These are phyloP conservation scores for Idaea dimidiata DNA, from an alignment of 2,888 invertebrate species.

Conservation along the genomic window DNA sequence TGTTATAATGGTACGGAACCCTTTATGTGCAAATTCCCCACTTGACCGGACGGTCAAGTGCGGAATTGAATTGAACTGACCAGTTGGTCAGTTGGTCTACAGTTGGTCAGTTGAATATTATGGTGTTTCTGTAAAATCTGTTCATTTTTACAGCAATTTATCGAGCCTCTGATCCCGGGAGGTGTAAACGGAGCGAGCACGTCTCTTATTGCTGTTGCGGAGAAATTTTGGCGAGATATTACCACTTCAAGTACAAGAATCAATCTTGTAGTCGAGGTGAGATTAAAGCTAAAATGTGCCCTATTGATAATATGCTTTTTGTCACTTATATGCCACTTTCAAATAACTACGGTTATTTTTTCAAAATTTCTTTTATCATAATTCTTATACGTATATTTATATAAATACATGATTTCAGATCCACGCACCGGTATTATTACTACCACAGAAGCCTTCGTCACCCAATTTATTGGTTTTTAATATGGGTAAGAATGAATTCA, in stretches of 20 bases:
- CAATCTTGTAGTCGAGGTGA: constrained; percentile 82
- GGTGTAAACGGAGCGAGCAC: constrained; percentile 39
- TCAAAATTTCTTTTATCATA: too few relatives aligned
- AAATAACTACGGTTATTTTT: too few relatives aligned
- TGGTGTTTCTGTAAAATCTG: not conserved
- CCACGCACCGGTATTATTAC: constrained; percentile 86
- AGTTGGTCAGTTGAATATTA: too few relatives aligned
- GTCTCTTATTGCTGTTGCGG: constrained; percentile 28
- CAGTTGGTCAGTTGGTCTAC: too few relatives aligned
- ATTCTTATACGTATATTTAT: not conserved
- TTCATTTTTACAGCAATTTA: constrained; percentile 66
- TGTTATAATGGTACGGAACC: too few relatives aligned
- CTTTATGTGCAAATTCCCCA: too few relatives aligned
- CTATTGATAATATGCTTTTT: not conserved
- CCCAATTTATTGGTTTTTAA: constrained; percentile 89
- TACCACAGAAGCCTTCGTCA: constrained; percentile 90
- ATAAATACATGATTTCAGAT: constrained; percentile 51
- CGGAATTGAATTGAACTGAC: too few relatives aligned
- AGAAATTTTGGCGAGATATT: constrained; percentile 53
- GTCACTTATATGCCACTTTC: too few relatives aligned
- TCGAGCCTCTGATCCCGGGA: constrained; percentile 76
- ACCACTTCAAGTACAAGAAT: constrained; percentile 75
- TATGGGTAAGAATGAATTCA: constrained; percentile 73
- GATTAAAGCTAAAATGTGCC: not conserved
- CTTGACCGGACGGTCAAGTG: too few relatives aligned